Evolutionary conservation across 2,113 vertebrate genomes (phyloP).

Genomic region (Hippocampus abdominalis): DNA sequence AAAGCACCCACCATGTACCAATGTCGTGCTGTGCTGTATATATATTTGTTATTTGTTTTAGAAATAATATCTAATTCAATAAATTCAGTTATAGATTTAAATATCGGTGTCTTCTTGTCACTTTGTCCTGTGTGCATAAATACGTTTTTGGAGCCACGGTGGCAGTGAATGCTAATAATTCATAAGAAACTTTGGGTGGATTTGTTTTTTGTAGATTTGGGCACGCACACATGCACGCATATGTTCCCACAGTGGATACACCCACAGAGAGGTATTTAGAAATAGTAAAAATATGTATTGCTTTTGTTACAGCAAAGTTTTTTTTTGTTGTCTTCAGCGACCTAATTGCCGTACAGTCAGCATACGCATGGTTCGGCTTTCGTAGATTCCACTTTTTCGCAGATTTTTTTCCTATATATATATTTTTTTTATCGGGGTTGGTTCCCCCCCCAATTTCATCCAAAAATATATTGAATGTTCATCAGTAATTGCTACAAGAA

Average conservation of each 20-base stretch:
- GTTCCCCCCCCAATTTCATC: no score
- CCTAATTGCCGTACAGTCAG: slow-evolving; percentile 3
- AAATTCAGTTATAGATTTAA: slow-evolving; percentile 53
- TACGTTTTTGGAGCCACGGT: not conserved
- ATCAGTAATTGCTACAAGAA: no score
- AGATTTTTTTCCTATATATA: no score
- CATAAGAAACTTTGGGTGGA: not conserved
- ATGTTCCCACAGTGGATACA: not conserved
- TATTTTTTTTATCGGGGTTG: no score
- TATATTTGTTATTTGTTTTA: slow-evolving; percentile 43
- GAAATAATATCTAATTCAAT: slow-evolving; percentile 52
- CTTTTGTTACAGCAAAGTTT: no score
- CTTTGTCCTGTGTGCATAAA: slow-evolving; percentile 44
- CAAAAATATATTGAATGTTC: no score
- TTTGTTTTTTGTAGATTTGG: not conserved
- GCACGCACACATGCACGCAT: not conserved
- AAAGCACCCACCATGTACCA: slow-evolving; percentile 56
- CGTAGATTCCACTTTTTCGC: no score
- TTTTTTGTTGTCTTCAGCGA: no score
- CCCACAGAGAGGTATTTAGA: not conserved
- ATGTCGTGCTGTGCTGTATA: slow-evolving; percentile 18
- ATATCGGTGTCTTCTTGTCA: slow-evolving; percentile 49
- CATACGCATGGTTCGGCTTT: no score
- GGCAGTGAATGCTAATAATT: not conserved
- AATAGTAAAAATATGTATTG: not conserved